A percentile compares a stretch with the other conserved stretches of the same genome.
These are phyloP conservation scores for Labroides dimidiatus DNA, from an alignment of 2,797 vertebrate genomes.

Conservation along the genomic window DNA sequence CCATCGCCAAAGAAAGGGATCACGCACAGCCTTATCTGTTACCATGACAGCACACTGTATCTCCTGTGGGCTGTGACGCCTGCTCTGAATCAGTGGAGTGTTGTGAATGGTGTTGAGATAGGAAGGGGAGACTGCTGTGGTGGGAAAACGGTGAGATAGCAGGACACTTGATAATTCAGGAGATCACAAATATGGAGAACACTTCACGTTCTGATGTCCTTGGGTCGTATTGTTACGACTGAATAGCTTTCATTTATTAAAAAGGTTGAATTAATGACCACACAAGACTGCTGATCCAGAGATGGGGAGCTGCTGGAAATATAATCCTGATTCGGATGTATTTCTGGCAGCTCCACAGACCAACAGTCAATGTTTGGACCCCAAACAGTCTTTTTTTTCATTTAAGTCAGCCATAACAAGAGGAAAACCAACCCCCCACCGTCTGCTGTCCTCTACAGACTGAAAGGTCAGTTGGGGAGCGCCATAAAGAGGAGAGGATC, in stretches of 20 bases:
- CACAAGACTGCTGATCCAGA: not conserved
- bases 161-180: conserved; percentile 49
- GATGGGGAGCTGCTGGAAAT: not conserved
- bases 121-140: conserved; percentile 41
- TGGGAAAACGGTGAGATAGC: conserved; percentile 55
- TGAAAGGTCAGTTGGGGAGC: conserved; percentile 71
- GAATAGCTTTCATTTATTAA: conserved; percentile 13
- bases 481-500: conserved; percentile 62
- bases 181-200: conserved; percentile 32
- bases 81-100: conserved; percentile 56
- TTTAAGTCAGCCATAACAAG: conserved; percentile 69
- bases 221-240: conserved; percentile 3
- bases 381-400: conserved; percentile 53
- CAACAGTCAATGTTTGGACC: conserved; percentile 49
- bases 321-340: not conserved
- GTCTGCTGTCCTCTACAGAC: conserved; percentile 60
- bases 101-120: conserved; percentile 57
- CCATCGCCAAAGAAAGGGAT: conserved; percentile 52
- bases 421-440: conserved; percentile 40
- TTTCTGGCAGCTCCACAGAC: conserved; percentile 5
- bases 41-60: conserved; percentile 63
- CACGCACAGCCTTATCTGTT: conserved; percentile 66
- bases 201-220: conserved; percentile 37
- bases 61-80: conserved; percentile 52
- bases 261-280: conserved; percentile 17